Base-by-base conservation (phyloP, 2,113 vertebrate genomes). In the Hippolais icterina region DNA sequence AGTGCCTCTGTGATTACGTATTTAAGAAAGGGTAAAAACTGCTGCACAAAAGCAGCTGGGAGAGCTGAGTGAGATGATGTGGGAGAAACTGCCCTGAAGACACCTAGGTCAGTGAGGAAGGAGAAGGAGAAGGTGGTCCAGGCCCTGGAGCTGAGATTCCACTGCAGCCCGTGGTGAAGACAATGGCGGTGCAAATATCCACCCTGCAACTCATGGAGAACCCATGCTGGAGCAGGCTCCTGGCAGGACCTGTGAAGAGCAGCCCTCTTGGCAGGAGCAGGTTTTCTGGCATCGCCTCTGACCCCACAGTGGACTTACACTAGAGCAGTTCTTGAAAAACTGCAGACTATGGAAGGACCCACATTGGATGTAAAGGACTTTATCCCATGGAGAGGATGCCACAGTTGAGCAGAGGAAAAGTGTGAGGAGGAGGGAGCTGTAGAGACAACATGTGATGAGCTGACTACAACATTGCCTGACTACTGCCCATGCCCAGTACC, bases 281-380 rank as follows among this genome's bases (percentile, higher is more conserved):
- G 29, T 84, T 79, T 92, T 16, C 52, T 71, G 77, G 35, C 41
- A 79, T 18, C 21, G 29, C 15, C 15, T 60, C 10, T 60, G 22
- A 42, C 25, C 41, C 15, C 0, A 0, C 2, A 5, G 47, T 12
- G 24, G 25, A 37, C 44, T 39, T 41, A 25, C 5, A 10, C 47
- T 54, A 44, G 22, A 64, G 29, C 28, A 76, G 39, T 75, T 69
- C 9, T 8, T 94, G 49, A 31, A 77, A 74, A 72, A 28, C 64
- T 72, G 39, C 31, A 57, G 10, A 21, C 42, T 16, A 15, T 44
- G 53, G 29, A 76, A 49, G n/a, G 44, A 53, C 28, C 4, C 28
- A 23, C 2, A 0, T 1, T 71, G 42, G 13, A 61, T 33, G 2
- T 23, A 15, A 65, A 63, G 25, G 33, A n/a, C 50, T 74, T 25